Conservation (phyloP, 2,113 vertebrate genomes). For the Hydrochoerus hydrochaeris region DNA sequence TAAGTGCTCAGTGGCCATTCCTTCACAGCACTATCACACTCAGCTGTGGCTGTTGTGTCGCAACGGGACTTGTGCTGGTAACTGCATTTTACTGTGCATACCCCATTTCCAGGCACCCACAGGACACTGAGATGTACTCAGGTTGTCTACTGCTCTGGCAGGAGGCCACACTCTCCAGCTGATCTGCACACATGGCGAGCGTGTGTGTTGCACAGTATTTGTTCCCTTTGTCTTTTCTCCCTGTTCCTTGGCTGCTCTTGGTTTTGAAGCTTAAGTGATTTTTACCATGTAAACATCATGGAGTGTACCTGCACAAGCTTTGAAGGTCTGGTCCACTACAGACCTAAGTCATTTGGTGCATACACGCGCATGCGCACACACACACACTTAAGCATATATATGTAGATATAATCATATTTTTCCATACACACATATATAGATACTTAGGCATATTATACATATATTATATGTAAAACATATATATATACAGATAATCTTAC, state of each 20-base stretch:
- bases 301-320: not conserved
- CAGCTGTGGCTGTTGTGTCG: not conserved
- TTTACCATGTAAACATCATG: not conserved
- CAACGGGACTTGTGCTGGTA: not conserved
- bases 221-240: not conserved
- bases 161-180: not conserved
- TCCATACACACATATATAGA: not conserved
- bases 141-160: not conserved
- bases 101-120: not conserved
- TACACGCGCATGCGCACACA: not conserved
- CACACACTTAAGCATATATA: not conserved
- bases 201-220: not conserved
- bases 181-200: not conserved
- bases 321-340: not conserved
- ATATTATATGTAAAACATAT: not conserved
- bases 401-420: not conserved
- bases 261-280: not conserved
- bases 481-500: not conserved
- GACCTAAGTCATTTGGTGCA: not conserved
- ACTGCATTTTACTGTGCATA: not conserved
- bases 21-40: not conserved
- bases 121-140: not conserved
- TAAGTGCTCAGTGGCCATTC: accelerated
- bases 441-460: not conserved
- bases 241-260: not conserved